Conservation (phyloP, 2,113 vertebrate genomes). For the Triplophysa siluroides region DNA sequence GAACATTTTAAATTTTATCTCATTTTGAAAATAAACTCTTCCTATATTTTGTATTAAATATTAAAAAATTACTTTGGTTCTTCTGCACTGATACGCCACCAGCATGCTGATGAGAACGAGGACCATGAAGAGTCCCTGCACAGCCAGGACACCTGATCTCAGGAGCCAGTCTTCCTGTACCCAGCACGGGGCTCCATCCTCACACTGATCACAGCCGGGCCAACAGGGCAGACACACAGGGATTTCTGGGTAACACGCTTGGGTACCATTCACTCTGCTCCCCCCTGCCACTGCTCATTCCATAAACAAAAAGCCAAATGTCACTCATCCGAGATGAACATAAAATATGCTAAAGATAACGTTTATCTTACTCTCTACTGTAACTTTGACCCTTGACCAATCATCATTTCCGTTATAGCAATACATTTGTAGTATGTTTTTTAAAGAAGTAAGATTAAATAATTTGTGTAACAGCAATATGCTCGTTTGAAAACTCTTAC, state of each 20-base stretch:
- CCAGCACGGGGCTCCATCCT: constrained; percentile 81
- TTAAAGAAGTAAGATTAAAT: background rate
- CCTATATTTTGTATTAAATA: background rate
- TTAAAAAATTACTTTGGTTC: constrained; percentile 78
- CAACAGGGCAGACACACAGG: constrained; percentile 82
- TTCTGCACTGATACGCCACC: constrained; percentile 80
- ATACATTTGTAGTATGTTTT: background rate
- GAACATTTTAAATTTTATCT: no score
- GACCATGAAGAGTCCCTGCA: constrained; percentile 88
- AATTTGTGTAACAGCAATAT: background rate
- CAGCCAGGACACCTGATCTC: constrained; percentile 74
- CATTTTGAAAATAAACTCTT: no score
- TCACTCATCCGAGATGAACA: background rate
- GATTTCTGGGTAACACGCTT: constrained; percentile 65
- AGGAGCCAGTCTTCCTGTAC: constrained; percentile 80
- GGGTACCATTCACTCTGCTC: constrained; percentile 11
- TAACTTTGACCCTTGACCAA: background rate
- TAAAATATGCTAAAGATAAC: background rate
- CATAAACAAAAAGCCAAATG: constrained; percentile 29
- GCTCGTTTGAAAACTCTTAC: constrained; percentile 54
- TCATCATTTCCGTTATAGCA: background rate
- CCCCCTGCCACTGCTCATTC: constrained; percentile 50
- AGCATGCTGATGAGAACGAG: constrained; percentile 92
- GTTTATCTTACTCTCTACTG: background rate
- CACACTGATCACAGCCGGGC: constrained; percentile 81